Evolutionary conservation across 2,888 invertebrate species (phyloP).

Genomic region (Amiota communis): DNA sequence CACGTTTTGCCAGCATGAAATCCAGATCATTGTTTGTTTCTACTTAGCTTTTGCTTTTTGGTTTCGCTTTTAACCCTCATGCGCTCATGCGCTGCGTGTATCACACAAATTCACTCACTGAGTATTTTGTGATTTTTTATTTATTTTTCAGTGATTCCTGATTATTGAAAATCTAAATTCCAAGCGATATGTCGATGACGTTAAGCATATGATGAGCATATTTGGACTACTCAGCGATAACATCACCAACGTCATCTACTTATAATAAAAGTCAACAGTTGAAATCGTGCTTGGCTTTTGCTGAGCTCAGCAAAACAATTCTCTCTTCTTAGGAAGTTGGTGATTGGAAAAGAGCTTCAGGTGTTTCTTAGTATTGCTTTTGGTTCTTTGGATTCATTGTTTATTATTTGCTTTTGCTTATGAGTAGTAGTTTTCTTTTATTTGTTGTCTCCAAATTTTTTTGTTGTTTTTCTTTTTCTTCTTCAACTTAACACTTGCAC

Average conservation of each 20-base stretch:
- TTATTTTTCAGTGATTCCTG: constrained; percentile 66
- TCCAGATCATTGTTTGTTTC: constrained; percentile 15
- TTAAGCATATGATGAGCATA: constrained; percentile 22
- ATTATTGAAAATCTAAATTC: constrained; percentile 66
- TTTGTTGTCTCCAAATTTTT: background rate
- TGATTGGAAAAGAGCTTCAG: constrained; percentile 36
- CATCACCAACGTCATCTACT: background rate
- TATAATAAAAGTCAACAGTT: background rate
- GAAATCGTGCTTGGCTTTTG: constrained; percentile 1
- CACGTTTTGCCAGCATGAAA: constrained; percentile 17
- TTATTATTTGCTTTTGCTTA: constrained; percentile 31
- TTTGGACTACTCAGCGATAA: background rate
- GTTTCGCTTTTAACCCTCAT: no score
- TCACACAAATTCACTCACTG: background rate
- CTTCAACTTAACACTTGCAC: constrained; percentile 5
- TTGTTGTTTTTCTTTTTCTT: background rate
- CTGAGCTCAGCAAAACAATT: constrained; percentile 17
- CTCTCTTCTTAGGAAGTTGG: background rate
- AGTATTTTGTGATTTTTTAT: constrained; percentile 41
- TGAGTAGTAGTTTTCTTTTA: background rate
- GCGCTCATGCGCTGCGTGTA: background rate
- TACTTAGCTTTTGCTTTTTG: background rate
- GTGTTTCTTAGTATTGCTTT: constrained; percentile 19
- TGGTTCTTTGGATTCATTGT: constrained; percentile 9
- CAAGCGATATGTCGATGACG: constrained; percentile 41